phyloP scores from a whole-genome alignment of 2,797 vertebrate species.

The Uromys caudimaculatus region DNA sequence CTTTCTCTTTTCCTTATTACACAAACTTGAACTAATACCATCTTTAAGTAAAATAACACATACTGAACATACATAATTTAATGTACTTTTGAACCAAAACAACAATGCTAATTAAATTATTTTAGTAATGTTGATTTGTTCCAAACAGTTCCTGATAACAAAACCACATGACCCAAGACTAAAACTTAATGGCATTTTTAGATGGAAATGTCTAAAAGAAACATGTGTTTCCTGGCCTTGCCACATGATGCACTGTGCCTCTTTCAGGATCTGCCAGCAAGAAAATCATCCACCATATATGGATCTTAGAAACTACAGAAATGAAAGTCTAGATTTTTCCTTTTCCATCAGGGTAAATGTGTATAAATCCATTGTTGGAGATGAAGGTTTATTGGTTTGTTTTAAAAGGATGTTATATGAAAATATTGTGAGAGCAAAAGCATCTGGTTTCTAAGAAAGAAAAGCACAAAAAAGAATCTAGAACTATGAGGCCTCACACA shows the following conservation, averaged over 20 bases:
- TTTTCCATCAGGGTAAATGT: background rate
- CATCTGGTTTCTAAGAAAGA: slow-evolving; percentile 6
- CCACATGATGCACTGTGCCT: background rate
- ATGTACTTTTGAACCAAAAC: slow-evolving; percentile 7
- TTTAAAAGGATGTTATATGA: background rate
- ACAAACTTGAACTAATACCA: background rate
- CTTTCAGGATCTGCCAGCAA: background rate
- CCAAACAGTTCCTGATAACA: slow-evolving; percentile 66
- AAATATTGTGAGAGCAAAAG: background rate
- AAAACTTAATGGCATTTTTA: background rate
- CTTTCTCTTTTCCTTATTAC: background rate
- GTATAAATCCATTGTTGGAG: background rate
- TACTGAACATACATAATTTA: background rate
- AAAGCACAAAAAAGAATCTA: background rate
- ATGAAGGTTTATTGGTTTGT: background rate
- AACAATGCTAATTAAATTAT: slow-evolving; percentile 12
- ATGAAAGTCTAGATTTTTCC: background rate
- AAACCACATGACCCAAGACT: slow-evolving; percentile 58
- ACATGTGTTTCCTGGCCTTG: too few species aligned
- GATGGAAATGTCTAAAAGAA: background rate
- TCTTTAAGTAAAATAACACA: slow-evolving; percentile 10
- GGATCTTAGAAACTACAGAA: background rate
- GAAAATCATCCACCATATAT: background rate
- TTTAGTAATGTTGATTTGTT: slow-evolving; percentile 47
- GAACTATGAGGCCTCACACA: background rate